Percentiles rank a stretch among this genome's conserved stretches.
phyloP scores from a whole-genome alignment of 2,113 vertebrate genomes.

The Leucosticte australis region DNA sequence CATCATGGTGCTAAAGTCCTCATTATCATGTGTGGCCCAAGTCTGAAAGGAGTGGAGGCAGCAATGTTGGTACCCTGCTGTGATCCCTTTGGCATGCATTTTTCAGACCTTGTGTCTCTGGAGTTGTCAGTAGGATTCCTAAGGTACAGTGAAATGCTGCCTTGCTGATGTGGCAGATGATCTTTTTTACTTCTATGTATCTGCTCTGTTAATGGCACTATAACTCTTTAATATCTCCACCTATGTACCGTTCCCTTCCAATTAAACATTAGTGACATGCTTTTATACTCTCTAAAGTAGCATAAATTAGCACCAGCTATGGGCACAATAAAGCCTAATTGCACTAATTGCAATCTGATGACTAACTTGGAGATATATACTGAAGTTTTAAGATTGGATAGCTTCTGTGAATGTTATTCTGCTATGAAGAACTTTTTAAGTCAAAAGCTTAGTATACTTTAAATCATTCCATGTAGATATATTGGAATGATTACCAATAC shows the following conservation, averaged over 20 bases:
- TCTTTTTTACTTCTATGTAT: constrained; percentile 71
- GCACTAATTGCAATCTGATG: constrained; percentile 6
- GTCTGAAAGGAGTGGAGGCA: background rate
- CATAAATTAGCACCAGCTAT: constrained; percentile 68
- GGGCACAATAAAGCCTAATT: constrained; percentile 42
- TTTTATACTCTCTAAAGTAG: constrained; percentile 70
- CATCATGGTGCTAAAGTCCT: background rate
- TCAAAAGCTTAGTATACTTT: background rate
- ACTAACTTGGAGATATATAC: background rate
- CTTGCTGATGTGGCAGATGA: constrained; percentile 66
- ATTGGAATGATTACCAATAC: too few species aligned
- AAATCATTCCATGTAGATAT: background rate
- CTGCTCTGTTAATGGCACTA: constrained; percentile 70
- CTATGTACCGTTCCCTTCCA: constrained; percentile 63
- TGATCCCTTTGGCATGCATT: background rate
- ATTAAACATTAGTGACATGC: constrained; percentile 71
- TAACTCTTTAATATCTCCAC: constrained; percentile 71
- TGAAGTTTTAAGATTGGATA: background rate
- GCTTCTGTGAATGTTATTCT: background rate
- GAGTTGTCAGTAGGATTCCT: background rate
- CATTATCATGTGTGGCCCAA: background rate
- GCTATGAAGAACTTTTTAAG: background rate
- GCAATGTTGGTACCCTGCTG: background rate
- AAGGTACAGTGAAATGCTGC: constrained; percentile 23
- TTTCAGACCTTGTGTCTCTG: background rate